Evolutionary conservation across 1,140 invertebrate genomes (phyloP).

Genomic region (Pseudobourletiella spinata): DNA sequence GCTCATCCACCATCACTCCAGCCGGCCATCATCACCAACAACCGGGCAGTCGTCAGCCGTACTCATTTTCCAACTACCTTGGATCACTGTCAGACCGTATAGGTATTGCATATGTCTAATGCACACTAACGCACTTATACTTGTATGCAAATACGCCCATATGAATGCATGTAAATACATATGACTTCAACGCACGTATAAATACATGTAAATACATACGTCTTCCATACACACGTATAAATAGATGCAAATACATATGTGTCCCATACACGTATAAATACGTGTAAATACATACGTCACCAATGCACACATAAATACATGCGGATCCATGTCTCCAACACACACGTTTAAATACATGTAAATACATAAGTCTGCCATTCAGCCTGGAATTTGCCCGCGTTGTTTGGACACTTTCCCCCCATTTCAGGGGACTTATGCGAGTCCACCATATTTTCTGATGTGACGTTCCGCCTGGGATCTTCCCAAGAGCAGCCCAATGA

Average conservation of each 20-base stretch:
- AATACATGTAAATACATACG: neutral
- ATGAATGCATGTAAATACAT: neutral
- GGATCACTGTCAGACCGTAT: neutral
- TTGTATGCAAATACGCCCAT: neutral
- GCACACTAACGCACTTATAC: neutral
- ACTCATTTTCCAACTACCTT: neutral
- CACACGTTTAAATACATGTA: neutral
- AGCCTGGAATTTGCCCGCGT: neutral
- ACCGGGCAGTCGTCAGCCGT: too few species aligned
- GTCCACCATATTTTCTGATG: conserved; percentile 13
- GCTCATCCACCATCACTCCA: neutral
- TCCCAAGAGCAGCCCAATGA: neutral
- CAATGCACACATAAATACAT: neutral
- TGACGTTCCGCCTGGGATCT: conserved; percentile 16
- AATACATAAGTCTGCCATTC: too few species aligned
- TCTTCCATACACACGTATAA: neutral
- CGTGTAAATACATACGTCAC: neutral
- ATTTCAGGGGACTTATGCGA: neutral
- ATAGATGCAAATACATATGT: neutral
- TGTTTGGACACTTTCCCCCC: neutral
- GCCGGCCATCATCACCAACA: neutral
- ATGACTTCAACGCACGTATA: neutral
- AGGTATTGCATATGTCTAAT: neutral
- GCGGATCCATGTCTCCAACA: neutral
- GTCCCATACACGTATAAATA: neutral